Percentiles rank a stretch among this genome's conserved stretches.
phyloP scores from a whole-genome alignment of 92 coral and sea anemone genomes.

The Palythoa caribaeorum region DNA sequence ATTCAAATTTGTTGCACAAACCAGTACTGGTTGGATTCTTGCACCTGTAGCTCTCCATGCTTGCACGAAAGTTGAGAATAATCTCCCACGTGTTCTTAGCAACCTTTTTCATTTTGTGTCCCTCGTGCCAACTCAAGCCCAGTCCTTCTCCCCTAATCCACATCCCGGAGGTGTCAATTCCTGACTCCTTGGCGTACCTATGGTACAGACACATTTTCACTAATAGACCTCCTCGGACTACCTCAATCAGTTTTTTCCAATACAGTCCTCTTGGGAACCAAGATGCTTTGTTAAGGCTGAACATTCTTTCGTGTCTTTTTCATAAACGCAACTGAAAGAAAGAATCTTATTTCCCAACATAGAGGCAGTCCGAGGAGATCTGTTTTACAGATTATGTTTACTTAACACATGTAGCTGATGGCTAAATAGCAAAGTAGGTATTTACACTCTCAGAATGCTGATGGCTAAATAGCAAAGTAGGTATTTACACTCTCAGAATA shows the following conservation, averaged over 20 bases:
- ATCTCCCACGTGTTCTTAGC: conserved; percentile 61
- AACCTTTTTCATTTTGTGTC: conserved; percentile 34
- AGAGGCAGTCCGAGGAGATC: neutral
- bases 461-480: too few species aligned
- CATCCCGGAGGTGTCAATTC: conserved; percentile 30
- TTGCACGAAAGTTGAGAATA: conserved; percentile 26
- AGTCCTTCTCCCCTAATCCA: conserved; percentile 60
- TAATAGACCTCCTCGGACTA: neutral
- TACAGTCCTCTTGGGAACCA: too few species aligned
- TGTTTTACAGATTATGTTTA: neutral
- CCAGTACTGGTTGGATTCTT: neutral
- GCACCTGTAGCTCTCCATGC: conserved; percentile 24
- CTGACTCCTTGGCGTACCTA: conserved; percentile 11
- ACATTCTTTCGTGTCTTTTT: too few species aligned
- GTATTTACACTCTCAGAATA: too few species aligned
- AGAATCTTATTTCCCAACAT: too few species aligned
- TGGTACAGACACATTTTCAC: too few species aligned
- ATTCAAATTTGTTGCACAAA: conserved; percentile 30
- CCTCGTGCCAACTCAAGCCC: conserved; percentile 59
- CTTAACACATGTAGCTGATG: neutral
- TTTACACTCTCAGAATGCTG: too few species aligned
- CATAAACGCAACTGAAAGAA: too few species aligned
- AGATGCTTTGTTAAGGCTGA: too few species aligned
- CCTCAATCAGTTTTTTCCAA: too few species aligned
- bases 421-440: too few species aligned